Base-by-base conservation (phyloP, 2,113 vertebrate genomes). In the Pseudolaguvia tuberculata region DNA sequence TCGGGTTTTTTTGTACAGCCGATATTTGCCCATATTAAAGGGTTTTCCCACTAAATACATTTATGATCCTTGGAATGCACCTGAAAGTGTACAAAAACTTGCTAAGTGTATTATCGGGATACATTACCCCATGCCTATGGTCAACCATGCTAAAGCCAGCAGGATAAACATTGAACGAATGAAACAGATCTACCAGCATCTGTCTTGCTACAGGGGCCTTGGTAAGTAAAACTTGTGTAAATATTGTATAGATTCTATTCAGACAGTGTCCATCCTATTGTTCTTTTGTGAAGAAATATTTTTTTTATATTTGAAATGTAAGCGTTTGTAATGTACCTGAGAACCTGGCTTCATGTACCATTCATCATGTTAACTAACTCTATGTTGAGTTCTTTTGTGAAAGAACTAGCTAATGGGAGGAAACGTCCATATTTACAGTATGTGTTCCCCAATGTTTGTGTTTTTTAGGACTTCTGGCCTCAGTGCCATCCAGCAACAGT, bases 101-200 rank as follows among this genome's bases (percentile, higher is more conserved):
- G 94, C 95, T 72, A 98, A 95, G 81, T 98, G 95, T 70, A 83
- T 96, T 62, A 93, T 98, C 39, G 95, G 96, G 50, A 88, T 95
- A 20, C 91, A 98, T 85, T 97, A 98, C 79, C 96, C 96, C 67
- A 96, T 93, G 65, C 96, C 96, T 50, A 96, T 97, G 94, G 94
- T 96, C 78, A 94, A 96, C 84, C 96, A 98, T 4, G 94, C 94
- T 0, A 94, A 97, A 80, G 93, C 93, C 79, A 97, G 96, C 79
- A 90, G 94, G 57, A 85, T 96, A 84, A 98, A 98, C 81, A 94
- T 98, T 8, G 96, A 99, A 80, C 91, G 94, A 58, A 96, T 99
- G 95, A 98, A 96, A 84, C 96, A 96, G 84, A 95, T 99, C 79
- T 99, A 98, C 84, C 95, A 98, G 84, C 95, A 96, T 83, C 93